These are phyloP conservation scores for Drosophila pseudoananassae DNA, from an alignment of 1,140 invertebrate genomes.

Conservation along the genomic window DNA sequence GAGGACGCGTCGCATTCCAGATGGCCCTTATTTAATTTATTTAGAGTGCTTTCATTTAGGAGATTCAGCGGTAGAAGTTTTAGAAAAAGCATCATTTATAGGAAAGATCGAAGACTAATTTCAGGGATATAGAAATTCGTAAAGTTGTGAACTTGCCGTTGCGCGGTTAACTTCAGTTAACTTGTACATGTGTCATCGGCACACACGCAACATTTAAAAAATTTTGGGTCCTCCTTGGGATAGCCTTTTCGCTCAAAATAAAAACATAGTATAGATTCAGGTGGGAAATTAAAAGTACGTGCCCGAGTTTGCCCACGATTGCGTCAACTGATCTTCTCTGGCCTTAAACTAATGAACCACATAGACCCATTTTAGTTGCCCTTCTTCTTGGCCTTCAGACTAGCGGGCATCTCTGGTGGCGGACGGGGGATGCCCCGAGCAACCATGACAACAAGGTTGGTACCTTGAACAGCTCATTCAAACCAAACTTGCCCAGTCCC, in stretches of 20 bases:
- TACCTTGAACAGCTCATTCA: conserved; percentile 94
- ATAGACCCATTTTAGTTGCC: conserved; percentile 2
- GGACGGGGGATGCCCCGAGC: conserved; percentile 94
- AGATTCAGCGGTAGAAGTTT: conserved; percentile 26
- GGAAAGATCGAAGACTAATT: conserved; percentile 19
- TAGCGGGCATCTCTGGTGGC: conserved; percentile 99
- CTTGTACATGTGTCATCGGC: conserved; percentile 33
- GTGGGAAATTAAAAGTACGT: conserved; percentile 40
- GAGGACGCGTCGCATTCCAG: conserved; percentile 97
- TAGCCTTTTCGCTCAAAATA: conserved; percentile 75
- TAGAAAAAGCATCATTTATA: conserved; percentile 4
- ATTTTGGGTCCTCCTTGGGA: neutral
- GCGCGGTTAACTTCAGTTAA: too few relatives aligned
- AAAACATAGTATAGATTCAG: conserved; percentile 11
- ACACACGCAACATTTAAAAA: conserved; percentile 38
- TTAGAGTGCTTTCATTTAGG: conserved; percentile 57
- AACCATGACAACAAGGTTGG: conserved; percentile 96
- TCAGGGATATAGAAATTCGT: conserved; percentile 40
- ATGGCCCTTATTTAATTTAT: conserved; percentile 88
- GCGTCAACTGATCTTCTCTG: conserved; percentile 42
- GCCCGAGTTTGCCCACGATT: conserved; percentile 26
- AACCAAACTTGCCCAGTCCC: conserved; percentile 89
- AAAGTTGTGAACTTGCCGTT: conserved; percentile 25
- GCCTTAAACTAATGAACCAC: conserved; percentile 32
- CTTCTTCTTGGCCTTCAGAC: conserved; percentile 91